Percentiles rank a stretch among this genome's conserved stretches.
These are phyloP conservation scores for Nylanderia fulva DNA, from an alignment of 1,140 invertebrate species.

Conservation along the genomic window DNA sequence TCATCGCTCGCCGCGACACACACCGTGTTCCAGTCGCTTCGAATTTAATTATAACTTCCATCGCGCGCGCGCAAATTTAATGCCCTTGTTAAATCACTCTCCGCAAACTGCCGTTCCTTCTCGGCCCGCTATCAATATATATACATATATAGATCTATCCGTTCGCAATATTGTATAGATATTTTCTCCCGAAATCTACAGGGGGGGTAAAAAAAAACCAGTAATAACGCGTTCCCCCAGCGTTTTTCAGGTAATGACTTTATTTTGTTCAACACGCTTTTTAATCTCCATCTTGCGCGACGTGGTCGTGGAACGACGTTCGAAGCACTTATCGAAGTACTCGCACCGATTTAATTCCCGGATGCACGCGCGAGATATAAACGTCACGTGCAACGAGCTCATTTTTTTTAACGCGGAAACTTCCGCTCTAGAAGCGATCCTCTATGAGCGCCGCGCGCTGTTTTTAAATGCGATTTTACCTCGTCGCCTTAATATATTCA, in stretches of 20 bases:
- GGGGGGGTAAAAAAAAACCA: too few species aligned
- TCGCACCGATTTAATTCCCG: slow-evolving; percentile 49
- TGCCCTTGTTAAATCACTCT: slow-evolving; percentile 52
- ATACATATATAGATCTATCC: neutral
- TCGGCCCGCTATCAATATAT: neutral
- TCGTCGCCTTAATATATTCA: slow-evolving; percentile 51
- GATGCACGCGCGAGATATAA: slow-evolving; percentile 45
- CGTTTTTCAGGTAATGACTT: slow-evolving; percentile 48
- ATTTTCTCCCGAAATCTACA: neutral
- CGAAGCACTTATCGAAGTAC: slow-evolving; percentile 40
- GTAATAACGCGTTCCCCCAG: neutral
- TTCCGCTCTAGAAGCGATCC: slow-evolving; percentile 46
- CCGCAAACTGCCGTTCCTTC: slow-evolving; percentile 32
- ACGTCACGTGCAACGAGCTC: slow-evolving; percentile 51
- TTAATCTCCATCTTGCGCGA: slow-evolving; percentile 33
- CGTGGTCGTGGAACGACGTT: neutral
- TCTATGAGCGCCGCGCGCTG: slow-evolving; percentile 27
- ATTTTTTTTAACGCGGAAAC: slow-evolving; percentile 28
- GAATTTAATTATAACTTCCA: slow-evolving; percentile 58
- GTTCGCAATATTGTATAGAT: slow-evolving; percentile 18
- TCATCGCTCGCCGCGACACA: slow-evolving; percentile 42
- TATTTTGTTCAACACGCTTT: slow-evolving; percentile 35
- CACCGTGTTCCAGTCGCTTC: neutral
- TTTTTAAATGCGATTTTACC: slow-evolving; percentile 56
- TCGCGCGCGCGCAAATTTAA: slow-evolving; percentile 47